These are phyloP conservation scores for Lepus timidus DNA, from an alignment of 2,113 vertebrate species.

Conservation along the genomic window DNA sequence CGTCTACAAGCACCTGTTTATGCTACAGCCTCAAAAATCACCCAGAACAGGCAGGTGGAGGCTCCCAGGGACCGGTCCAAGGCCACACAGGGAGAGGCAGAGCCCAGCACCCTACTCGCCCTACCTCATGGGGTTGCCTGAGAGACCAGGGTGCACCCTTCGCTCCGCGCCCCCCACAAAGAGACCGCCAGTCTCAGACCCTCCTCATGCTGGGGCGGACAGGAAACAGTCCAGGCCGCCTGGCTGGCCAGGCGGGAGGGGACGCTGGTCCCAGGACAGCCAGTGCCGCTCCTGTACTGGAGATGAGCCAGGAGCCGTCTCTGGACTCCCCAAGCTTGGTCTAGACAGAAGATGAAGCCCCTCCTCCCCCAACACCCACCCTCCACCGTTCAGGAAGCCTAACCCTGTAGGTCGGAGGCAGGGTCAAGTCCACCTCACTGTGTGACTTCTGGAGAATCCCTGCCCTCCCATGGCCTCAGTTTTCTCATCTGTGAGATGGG, in stretches of 20 bases:
- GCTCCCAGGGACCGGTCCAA: neutral
- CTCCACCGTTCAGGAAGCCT: neutral
- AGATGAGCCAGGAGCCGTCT: neutral
- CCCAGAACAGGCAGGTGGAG: neutral
- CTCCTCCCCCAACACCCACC: neutral
- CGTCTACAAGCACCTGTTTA: neutral
- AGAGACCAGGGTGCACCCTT: neutral
- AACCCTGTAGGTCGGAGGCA: neutral
- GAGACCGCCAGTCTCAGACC: neutral
- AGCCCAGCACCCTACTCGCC: neutral
- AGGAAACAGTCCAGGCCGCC: neutral
- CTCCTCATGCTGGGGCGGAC: neutral
- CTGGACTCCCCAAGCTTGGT: constrained; percentile 14
- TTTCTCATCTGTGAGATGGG: neutral
- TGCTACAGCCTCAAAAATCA: neutral
- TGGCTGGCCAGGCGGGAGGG: neutral
- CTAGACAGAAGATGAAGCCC: neutral
- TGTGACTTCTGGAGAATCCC: neutral
- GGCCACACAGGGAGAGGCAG: neutral
- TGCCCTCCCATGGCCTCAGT: neutral
- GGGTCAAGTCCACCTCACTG: neutral
- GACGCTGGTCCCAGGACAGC: neutral
- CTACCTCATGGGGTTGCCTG: neutral
- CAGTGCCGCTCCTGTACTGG: neutral
- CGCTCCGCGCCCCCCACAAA: neutral